phyloP scores from a whole-genome alignment of 2,888 invertebrate species.

The Ectemnius lituratus region DNA sequence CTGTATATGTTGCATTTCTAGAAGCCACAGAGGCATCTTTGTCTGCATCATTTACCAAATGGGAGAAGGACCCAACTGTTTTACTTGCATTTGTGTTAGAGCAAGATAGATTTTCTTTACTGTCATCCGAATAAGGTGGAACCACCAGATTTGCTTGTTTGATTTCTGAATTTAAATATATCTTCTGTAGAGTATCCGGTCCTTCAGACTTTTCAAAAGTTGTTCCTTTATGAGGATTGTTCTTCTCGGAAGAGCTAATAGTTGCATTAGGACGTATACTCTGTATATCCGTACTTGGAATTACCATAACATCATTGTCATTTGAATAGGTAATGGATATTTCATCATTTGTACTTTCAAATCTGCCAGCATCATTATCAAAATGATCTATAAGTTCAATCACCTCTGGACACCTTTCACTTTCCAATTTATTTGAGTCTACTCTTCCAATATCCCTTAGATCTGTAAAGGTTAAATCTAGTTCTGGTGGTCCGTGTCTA shows the following conservation, averaged over 20 bases:
- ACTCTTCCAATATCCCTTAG: constrained; percentile 71
- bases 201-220: not conserved
- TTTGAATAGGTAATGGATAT: not conserved
- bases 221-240: not conserved
- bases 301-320: not conserved
- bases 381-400: constrained; percentile 17
- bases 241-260: not conserved
- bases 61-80: not conserved
- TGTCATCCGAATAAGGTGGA: not conserved
- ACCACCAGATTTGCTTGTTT: not conserved
- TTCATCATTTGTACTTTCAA: constrained; percentile 31
- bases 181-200: not conserved
- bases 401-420: not conserved
- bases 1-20: not conserved
- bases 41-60: not conserved
- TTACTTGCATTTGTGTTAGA: not conserved
- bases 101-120: not conserved
- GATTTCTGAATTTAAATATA: not conserved
- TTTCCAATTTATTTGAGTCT: constrained; percentile 57
- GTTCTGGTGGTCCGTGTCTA: constrained; percentile 68
- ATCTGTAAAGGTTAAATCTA: constrained; percentile 67
- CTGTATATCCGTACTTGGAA: not conserved
- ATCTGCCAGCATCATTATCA: not conserved
- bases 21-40: not conserved
- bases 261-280: not conserved